phyloP scores from a whole-genome alignment of 2,113 vertebrate genomes.

The Nyctereutes procyonoides region DNA sequence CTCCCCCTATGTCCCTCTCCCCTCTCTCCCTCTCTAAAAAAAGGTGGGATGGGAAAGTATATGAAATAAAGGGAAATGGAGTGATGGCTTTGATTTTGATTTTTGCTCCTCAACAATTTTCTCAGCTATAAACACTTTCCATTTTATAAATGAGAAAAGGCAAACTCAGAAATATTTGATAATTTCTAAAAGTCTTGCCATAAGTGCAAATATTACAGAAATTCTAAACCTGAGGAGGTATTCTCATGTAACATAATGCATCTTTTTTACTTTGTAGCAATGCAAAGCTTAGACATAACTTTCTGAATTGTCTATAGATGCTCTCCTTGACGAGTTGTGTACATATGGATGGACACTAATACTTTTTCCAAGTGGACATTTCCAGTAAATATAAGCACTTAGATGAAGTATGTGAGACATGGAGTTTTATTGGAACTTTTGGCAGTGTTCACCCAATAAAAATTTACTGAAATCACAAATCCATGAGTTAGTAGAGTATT shows the following conservation, averaged over 20 bases:
- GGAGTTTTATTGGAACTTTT: not conserved
- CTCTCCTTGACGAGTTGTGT: not conserved
- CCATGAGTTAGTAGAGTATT: not conserved
- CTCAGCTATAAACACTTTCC: not conserved
- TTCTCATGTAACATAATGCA: not conserved
- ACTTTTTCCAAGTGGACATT: not conserved
- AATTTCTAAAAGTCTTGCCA: not conserved
- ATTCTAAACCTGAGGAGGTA: not conserved
- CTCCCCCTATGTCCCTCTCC: not conserved
- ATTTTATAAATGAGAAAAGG: not conserved
- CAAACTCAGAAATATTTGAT: not conserved
- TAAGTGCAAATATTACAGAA: not conserved
- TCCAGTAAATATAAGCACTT: not conserved
- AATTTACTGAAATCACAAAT: not conserved
- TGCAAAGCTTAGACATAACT: not conserved
- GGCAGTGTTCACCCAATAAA: not conserved
- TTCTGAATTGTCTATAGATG: not conserved
- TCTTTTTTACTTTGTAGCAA: not conserved
- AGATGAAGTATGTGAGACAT: not conserved
- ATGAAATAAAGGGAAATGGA: not conserved
- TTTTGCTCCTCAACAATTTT: not conserved
- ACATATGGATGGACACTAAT: not conserved
- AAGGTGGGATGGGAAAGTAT: not conserved
- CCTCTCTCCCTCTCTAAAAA: not conserved
- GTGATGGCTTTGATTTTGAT: not conserved